phyloP scores from a whole-genome alignment of 2,888 invertebrate species.

The Agelastica alni region DNA sequence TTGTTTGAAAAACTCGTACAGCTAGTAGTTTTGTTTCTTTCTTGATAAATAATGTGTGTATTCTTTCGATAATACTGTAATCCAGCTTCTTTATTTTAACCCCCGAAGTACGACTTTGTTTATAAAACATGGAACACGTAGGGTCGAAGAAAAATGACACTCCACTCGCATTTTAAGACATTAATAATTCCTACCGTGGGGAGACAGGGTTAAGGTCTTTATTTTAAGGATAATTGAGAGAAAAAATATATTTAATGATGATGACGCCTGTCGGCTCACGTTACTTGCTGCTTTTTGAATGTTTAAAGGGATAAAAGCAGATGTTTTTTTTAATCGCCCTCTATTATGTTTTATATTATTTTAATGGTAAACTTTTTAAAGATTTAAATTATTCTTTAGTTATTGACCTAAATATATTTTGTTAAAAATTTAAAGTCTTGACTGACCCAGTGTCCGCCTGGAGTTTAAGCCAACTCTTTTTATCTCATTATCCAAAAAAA shows the following conservation, averaged over 20 bases:
- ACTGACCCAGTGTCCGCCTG: too few species aligned
- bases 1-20: too few species aligned
- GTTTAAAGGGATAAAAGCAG: background rate
- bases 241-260: background rate
- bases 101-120: background rate
- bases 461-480: too few species aligned
- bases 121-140: background rate
- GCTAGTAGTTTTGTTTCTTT: too few species aligned
- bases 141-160: conserved; percentile 9
- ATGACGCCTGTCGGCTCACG: background rate
- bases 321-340: background rate
- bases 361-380: too few species aligned
- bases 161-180: conserved; percentile 7
- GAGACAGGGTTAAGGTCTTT: background rate
- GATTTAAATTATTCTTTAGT: too few species aligned
- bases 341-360: background rate
- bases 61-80: too few species aligned
- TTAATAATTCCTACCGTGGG: conserved; percentile 8
- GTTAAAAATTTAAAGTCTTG: too few species aligned
- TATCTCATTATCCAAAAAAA: too few species aligned
- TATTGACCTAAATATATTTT: too few species aligned
- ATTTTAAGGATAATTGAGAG: background rate
- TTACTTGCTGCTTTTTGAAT: background rate
- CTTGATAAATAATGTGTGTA: too few species aligned
- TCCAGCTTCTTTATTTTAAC: too few species aligned